Evolutionary conservation across 2,888 invertebrate species (phyloP).

Genomic region (Pollenia labialis): DNA sequence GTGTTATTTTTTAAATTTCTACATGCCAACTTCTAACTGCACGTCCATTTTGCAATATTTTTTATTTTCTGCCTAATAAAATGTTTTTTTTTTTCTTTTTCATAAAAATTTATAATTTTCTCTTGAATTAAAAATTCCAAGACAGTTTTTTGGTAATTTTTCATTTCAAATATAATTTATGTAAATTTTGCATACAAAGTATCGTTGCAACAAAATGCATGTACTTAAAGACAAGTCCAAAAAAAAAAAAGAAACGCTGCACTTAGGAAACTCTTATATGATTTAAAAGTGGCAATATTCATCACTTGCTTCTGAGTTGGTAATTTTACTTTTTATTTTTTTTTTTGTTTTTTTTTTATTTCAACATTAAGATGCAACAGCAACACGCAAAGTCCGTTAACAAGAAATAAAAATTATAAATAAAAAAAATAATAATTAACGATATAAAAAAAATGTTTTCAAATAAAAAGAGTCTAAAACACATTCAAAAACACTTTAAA

Average conservation of each 20-base stretch:
- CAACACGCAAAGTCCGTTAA: constrained; percentile 43
- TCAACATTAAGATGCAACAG: constrained; percentile 9
- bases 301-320: constrained; percentile 27
- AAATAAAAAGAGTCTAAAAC: not conserved
- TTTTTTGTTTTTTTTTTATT: not conserved
- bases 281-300: constrained; percentile 55
- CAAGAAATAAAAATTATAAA: constrained; percentile 40
- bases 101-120: not conserved
- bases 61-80: constrained; percentile 27
- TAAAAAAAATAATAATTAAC: constrained; percentile 8
- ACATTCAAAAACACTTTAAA: constrained; percentile 37
- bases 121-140: constrained; percentile 40
- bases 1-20: too few species aligned
- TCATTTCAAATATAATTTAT: constrained; percentile 43
- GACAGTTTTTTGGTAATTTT: constrained; percentile 13
- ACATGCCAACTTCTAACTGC: not conserved
- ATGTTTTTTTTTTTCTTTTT: not conserved
- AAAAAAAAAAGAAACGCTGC: constrained; percentile 1
- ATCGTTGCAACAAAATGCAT: constrained; percentile 20
- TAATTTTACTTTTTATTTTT: constrained; percentile 10
- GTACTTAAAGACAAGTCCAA: not conserved
- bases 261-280: constrained; percentile 25
- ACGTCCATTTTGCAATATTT: not conserved
- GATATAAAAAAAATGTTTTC: not conserved
- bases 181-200: constrained; percentile 51